Evolutionary conservation across 2,888 invertebrate species (phyloP), one percentile per base, ranked within the genome.

Genomic region (Drosophila koepferae): DNA sequence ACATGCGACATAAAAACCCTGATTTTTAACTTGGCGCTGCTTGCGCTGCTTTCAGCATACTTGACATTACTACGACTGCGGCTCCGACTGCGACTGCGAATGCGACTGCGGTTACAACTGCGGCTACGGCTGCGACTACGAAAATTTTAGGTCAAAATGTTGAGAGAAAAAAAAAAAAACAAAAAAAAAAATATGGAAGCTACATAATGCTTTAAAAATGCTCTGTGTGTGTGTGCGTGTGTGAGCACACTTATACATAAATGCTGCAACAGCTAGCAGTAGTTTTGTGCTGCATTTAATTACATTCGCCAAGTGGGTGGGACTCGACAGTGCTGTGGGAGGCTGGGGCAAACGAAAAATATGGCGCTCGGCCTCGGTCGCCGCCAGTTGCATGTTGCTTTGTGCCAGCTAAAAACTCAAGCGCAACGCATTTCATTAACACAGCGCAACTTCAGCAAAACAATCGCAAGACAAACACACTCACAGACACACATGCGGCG

Each of bases 351-450:
- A 48, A 62, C 61, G 70, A 60, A 64, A 86, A 87, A 87, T 63
- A 89, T 89, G 62, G 43, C 63, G 20, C 55, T 59, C 63, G 68
- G 73, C 66, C 67, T 72, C 66, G 79, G 72, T 71, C 61, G 67
- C 63, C 60, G 64, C 40, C 60, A 49, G 60, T 36, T 40, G 77
- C 64, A 63, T 73, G 73, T 74, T 82, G 76, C 78, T 74, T 74
- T 83, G 87, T 61, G 82, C 59, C 83, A 76, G 86, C 80, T 71
- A 74, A 85, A 87, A 82, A 76, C 63, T 74, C 72, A 62, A 79
- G 80, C 77, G 82, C 82, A 90, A 84, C 77, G 90, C 85, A 90
- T 90, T 90, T 87, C 90, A 87, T 87, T 87, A 87, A 87, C 86
- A 90, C 85, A 82, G 82, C 73, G 59, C 77, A 89, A 73, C 75